Conservation (phyloP, 2,113 vertebrate species). For the Pelecanus crispus region DNA sequence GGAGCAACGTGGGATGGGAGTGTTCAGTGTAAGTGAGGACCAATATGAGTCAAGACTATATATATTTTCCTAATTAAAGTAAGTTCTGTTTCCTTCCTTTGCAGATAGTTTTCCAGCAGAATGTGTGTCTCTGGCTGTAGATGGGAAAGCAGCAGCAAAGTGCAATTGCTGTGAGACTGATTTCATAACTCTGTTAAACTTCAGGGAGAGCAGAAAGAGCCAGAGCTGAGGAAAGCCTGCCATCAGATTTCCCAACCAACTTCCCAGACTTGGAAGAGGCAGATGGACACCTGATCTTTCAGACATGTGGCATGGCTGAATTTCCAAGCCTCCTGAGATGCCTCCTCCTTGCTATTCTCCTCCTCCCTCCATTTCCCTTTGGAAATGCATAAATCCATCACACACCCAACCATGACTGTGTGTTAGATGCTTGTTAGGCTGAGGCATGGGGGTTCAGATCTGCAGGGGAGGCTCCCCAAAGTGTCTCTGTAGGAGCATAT, state of each 20-base stretch:
- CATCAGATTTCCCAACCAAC: neutral
- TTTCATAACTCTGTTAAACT: neutral
- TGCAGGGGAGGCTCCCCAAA: fast-evolving
- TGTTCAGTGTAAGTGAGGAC: neutral
- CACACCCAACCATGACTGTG: neutral
- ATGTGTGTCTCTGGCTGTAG: neutral
- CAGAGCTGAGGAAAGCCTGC: neutral
- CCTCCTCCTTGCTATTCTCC: neutral
- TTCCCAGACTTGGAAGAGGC: neutral
- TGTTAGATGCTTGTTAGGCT: neutral
- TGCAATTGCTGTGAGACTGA: neutral
- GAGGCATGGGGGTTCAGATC: neutral
- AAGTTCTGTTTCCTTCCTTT: neutral
- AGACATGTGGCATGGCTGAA: neutral
- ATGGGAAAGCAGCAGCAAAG: neutral
- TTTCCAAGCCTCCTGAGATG: neutral
- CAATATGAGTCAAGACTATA: neutral
- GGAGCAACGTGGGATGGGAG: fast-evolving
- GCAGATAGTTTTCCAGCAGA: neutral
- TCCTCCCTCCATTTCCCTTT: neutral
- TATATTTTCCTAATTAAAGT: neutral
- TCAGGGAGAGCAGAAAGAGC: neutral
- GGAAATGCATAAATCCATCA: neutral
- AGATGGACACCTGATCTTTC: neutral
- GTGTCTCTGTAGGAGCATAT: neutral